Evolutionary conservation across 2,888 invertebrate genomes (phyloP).

Genomic region (Stictocephala bisonia): DNA sequence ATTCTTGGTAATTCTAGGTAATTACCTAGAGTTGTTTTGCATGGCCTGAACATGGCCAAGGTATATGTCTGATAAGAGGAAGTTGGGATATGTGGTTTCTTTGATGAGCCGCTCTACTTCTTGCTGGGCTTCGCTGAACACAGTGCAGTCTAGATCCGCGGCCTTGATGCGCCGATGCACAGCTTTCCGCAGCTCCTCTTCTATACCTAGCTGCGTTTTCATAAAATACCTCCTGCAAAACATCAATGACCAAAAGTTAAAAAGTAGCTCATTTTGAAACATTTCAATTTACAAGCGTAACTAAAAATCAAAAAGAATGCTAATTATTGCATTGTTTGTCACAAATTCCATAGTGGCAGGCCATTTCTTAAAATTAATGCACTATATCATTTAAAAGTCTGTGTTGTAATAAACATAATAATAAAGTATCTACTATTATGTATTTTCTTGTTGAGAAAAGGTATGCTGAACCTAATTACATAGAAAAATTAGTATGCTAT

Average conservation of each 20-base stretch:
- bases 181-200: constrained; percentile 74
- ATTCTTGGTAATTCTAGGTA: not conserved
- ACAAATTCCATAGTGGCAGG: too few relatives aligned
- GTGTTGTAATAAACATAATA: too few relatives aligned
- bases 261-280: not conserved
- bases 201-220: constrained; percentile 67
- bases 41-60: constrained; percentile 82
- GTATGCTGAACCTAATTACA: too few relatives aligned
- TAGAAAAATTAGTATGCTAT: too few relatives aligned
- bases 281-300: not conserved
- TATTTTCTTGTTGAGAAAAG: too few relatives aligned
- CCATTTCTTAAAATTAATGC: too few relatives aligned
- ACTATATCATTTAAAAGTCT: too few relatives aligned
- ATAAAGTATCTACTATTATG: too few relatives aligned
- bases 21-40: constrained; percentile 57
- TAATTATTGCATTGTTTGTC: too few relatives aligned
- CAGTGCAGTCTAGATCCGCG: constrained; percentile 76
- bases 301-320: too few relatives aligned
- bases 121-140: constrained; percentile 87
- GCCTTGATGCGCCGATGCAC: constrained; percentile 65
- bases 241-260: constrained; percentile 40
- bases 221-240: constrained; percentile 60
- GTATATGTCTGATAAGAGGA: constrained; percentile 93
- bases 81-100: constrained; percentile 90
- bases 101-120: constrained; percentile 87